phyloP scores from a whole-genome alignment of 1,140 invertebrate genomes.

The Dinothrombium tinctorium region DNA sequence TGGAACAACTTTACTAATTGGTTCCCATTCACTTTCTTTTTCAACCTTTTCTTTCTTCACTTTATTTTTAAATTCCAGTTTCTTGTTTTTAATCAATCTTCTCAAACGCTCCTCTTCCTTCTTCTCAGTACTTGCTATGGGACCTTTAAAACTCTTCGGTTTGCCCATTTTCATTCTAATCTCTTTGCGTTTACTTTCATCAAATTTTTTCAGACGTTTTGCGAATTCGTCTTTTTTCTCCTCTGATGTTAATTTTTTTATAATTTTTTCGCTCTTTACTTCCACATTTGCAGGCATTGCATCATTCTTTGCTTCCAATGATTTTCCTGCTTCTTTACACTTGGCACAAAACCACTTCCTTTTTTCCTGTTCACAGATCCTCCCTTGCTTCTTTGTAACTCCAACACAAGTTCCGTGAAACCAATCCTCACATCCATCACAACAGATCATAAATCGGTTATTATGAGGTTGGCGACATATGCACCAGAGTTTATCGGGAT shows the following conservation, averaged over 20 bases:
- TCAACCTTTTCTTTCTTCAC: not conserved
- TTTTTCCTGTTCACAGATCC: conserved; percentile 66
- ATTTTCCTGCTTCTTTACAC: conserved; percentile 24
- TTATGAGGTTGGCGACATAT: conserved; percentile 84
- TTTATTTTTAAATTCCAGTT: conserved; percentile 8
- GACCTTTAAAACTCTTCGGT: not conserved
- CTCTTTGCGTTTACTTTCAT: not conserved
- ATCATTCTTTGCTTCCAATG: not conserved
- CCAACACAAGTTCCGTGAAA: conserved; percentile 89
- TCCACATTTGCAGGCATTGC: not conserved
- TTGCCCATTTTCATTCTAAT: not conserved
- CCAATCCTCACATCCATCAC: conserved; percentile 87
- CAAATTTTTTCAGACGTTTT: no score
- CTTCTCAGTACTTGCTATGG: not conserved
- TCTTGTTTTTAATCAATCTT: conserved; percentile 10
- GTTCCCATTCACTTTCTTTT: not conserved
- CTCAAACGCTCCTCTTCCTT: conserved; percentile 5
- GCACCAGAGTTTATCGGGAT: conserved; percentile 82
- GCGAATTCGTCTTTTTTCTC: not conserved
- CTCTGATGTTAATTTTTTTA: not conserved
- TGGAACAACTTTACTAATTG: conserved; percentile 5
- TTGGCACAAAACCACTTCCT: conserved; percentile 74
- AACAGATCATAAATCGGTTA: conserved; percentile 93
- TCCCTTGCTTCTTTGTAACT: conserved; percentile 50
- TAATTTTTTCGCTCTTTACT: not conserved